Evolutionary conservation across 2,888 invertebrate genomes (phyloP).

Genomic region (Drosophila ustulata): DNA sequence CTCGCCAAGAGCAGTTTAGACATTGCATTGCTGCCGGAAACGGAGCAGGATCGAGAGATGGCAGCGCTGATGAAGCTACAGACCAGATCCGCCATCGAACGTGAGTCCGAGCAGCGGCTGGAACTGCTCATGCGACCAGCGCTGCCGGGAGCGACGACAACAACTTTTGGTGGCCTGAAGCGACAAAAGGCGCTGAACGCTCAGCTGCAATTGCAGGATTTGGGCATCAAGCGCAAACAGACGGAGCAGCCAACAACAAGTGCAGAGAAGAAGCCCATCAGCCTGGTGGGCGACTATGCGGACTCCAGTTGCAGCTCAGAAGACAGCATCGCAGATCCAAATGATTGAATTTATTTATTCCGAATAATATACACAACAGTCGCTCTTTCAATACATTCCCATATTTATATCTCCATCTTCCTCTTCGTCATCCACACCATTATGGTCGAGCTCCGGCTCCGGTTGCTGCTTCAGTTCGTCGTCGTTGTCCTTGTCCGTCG

Average conservation of each 20-base stretch:
- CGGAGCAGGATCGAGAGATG: constrained; percentile 91
- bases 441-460: neutral
- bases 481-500: neutral
- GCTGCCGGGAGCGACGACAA: constrained; percentile 86
- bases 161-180: constrained; percentile 87
- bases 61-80: constrained; percentile 91
- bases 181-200: constrained; percentile 86
- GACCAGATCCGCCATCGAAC: constrained; percentile 88
- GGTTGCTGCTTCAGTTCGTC: constrained; percentile 9
- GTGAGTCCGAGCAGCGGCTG: constrained; percentile 85
- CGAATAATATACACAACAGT: constrained; percentile 21
- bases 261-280: constrained; percentile 14
- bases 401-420: constrained; percentile 35
- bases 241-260: neutral
- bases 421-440: neutral
- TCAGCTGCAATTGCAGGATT: constrained; percentile 74
- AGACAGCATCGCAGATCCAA: constrained; percentile 46
- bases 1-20: constrained; percentile 91
- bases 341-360: constrained; percentile 29
- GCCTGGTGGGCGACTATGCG: constrained; percentile 74
- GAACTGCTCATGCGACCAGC: constrained; percentile 87
- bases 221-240: constrained; percentile 80
- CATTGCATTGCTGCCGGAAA: constrained; percentile 92
- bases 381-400: constrained; percentile 40
- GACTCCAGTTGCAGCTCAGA: constrained; percentile 65